Percentiles rank a stretch among this genome's conserved stretches.
Evolutionary conservation across 2,888 invertebrate genomes (phyloP).

Genomic region (Tinea pellionella): DNA sequence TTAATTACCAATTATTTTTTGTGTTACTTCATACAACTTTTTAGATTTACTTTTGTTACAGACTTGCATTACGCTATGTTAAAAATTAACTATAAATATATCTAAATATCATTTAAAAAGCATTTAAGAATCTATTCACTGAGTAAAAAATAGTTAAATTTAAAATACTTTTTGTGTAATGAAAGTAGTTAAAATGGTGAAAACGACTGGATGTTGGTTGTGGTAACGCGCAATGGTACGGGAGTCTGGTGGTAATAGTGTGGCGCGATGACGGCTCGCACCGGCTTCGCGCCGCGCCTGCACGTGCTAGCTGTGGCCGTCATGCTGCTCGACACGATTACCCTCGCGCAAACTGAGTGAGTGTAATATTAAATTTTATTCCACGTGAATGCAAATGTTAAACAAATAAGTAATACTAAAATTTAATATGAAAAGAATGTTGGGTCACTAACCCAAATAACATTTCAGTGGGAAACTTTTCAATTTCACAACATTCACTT

Average conservation of each 20-base stretch:
- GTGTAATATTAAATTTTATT: slow-evolving; percentile 29
- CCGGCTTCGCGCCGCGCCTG: slow-evolving; percentile 23
- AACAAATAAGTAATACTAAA: background rate
- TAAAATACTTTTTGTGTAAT: background rate
- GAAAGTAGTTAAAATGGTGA: background rate
- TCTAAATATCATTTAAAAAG: too few relatives aligned
- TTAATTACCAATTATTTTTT: too few relatives aligned
- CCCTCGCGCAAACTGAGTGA: slow-evolving; percentile 45
- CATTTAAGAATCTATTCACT: too few relatives aligned
- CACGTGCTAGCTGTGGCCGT: slow-evolving; percentile 11
- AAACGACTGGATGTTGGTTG: background rate
- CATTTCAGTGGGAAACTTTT: background rate
- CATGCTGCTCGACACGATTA: slow-evolving; percentile 19
- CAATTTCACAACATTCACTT: background rate
- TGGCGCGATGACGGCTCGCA: slow-evolving; percentile 58
- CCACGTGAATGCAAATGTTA: too few relatives aligned
- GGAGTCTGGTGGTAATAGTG: slow-evolving; percentile 30
- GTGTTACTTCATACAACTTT: too few relatives aligned
- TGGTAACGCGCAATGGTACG: slow-evolving; percentile 28
- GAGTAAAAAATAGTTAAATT: background rate
- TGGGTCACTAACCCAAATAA: background rate
- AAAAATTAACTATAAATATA: too few relatives aligned
- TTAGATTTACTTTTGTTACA: too few relatives aligned
- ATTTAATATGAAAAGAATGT: background rate
- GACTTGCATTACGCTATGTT: too few relatives aligned